phyloP scores from a whole-genome alignment of 1,140 invertebrate genomes.

The Gonatopus flavifemur region DNA sequence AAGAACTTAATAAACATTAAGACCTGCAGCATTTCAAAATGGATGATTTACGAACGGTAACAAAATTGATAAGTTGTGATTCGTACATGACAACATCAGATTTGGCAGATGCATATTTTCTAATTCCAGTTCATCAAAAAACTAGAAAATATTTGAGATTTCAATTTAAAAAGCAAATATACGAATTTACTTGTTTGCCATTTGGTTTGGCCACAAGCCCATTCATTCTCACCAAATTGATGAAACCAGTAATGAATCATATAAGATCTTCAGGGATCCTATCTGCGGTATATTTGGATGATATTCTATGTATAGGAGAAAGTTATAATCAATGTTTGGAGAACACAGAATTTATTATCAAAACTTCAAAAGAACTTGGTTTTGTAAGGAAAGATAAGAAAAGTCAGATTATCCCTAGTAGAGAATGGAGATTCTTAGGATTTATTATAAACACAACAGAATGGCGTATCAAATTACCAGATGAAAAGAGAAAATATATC shows the following conservation, averaged over 20 bases:
- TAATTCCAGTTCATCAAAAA: background rate
- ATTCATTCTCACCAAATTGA: background rate
- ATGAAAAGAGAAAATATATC: background rate
- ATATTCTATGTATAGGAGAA: conserved; percentile 4
- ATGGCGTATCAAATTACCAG: background rate
- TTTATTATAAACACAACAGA: background rate
- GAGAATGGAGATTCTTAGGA: conserved; percentile 2
- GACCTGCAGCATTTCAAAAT: too few relatives aligned
- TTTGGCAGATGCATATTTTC: background rate
- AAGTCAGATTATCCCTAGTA: background rate
- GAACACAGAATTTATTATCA: background rate
- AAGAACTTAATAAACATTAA: too few relatives aligned
- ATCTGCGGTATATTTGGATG: conserved; percentile 11
- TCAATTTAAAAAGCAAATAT: background rate
- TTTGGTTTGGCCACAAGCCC: background rate
- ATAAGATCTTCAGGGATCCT: background rate
- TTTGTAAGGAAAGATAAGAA: conserved; percentile 8
- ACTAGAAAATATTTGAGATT: background rate
- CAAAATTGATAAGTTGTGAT: too few relatives aligned
- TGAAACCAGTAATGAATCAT: background rate
- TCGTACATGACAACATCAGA: too few relatives aligned
- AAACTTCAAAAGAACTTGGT: background rate
- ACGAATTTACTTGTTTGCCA: background rate
- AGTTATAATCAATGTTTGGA: background rate
- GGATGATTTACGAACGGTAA: too few relatives aligned